Evolutionary conservation across 2,888 invertebrate genomes (phyloP), one percentile per base, ranked within the genome.

Genomic region (Pammene aurita): DNA sequence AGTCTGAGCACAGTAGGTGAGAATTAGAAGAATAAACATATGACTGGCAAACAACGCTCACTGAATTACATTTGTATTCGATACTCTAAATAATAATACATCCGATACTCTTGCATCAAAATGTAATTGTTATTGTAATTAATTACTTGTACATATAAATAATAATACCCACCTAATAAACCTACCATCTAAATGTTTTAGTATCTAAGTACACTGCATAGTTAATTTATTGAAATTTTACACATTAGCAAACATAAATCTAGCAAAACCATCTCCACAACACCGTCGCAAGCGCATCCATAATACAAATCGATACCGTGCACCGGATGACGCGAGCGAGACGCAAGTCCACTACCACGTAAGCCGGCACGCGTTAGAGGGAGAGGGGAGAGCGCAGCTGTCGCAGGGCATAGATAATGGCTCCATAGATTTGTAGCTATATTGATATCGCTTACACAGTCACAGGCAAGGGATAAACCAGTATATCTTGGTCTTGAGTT

Each of bases 371-470:
- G 71, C 66, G 85, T 73, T 72, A 78, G 87, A 92, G 72, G 76
- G 87, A 78, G 89, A 87, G 48, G 75, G 68, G 70, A 46, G 73
- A 70, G 77, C 87, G 92, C 92, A 92, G 92, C 92, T 92, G 92
- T 84, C 90, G 83, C 75, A 26, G 87, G 84, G 85, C 86, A 88
- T 85, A 83, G 88, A 82, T 85, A 85, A 68, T 68, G 57, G 80
- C 79, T 86, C 84, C 84, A 34, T 87, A 85, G 85, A 86, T 35
- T 57, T 57, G 57, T 18, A 18, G 54, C 54, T n/a, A 5, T 54
- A 7, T 34, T 34, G 0, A 9, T 11, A 7, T 16, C 16, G 48
- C 48, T 9, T 18, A 48, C 9, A 16, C 9, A 48, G 5, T 26
- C 9, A 4, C 5, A 11, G 26, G 50, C 18, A 11, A 50, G 7